Base-by-base conservation (phyloP, 2,113 vertebrate species). In the Gnathonemus echidnorhynchus region DNA sequence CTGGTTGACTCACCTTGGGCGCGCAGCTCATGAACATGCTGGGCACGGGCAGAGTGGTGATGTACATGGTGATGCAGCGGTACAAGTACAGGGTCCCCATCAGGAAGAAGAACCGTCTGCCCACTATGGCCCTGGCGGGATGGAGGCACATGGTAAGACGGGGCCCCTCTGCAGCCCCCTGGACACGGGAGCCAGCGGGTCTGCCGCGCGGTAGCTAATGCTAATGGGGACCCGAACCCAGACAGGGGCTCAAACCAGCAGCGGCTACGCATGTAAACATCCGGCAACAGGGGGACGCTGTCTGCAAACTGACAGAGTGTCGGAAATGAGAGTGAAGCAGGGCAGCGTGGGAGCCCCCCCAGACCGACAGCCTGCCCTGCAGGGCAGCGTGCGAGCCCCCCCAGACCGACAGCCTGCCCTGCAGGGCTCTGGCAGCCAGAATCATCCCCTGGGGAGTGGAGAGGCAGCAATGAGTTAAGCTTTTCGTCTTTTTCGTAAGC, bases 21-120 rank as follows among this genome's bases (percentile, higher is more conserved):
- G 97, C 97, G 91, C 97, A 98, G 93, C 96, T 97, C 96, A 98
- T 97, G 96, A 97, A 97, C 95, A 96, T 96, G 93, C 97, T 96
- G 58, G 97, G 97, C 91, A 97, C 97, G 89, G 97, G 97, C 88
- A 98, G 96, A 70, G 97, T 97, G 83, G 97, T 98, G 93, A 98
- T 95, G 90, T 98, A 98, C 97, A 98, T 98, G 77, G 97, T 98
- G 93, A 98, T 94, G 93, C 97, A 97, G 87, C 97, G 96, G 91
- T 97, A 98, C 92, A 98, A 94, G 94, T 98, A 98, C 90, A 98
- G 95, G 56, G 97, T 96, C 93, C 97, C 97, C 93, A 97, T 96
- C 92, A 98, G 95, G 95, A 96, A 98, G 95, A 98, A 97, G 94
- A 97, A 98, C 91, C 97, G 96, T 92, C 97, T 96, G 94, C 96